phyloP scores from a whole-genome alignment of 2,888 invertebrate genomes.

The Pantelozetes paolii region DNA sequence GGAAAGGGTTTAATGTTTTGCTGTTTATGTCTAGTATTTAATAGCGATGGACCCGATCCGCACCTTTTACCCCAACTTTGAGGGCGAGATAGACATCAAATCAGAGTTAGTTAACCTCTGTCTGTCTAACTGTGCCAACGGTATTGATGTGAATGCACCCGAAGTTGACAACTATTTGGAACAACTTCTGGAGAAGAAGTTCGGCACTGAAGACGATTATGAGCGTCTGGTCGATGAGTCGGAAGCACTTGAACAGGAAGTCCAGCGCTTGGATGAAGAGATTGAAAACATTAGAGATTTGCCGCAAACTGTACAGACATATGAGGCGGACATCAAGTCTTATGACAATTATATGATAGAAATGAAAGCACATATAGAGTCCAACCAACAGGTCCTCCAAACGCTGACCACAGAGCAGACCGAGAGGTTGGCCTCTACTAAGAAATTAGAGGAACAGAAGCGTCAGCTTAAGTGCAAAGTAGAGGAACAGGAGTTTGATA shows the following conservation, averaged over 20 bases:
- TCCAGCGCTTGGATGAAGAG: conserved; percentile 29
- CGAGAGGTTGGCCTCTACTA: not conserved
- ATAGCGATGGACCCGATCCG: not conserved
- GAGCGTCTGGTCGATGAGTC: conserved; percentile 8
- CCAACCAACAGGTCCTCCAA: not conserved
- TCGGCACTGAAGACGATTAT: conserved; percentile 35
- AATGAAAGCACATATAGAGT: not conserved
- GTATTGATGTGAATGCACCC: not conserved
- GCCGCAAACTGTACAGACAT: conserved; percentile 21
- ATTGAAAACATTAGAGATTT: conserved; percentile 2
- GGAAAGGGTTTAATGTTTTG: not conserved
- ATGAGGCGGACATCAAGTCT: not conserved
- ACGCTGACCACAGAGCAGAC: not conserved
- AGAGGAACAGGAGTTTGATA: conserved; percentile 29
- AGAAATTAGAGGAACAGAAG: conserved; percentile 11
- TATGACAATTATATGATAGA: not conserved
- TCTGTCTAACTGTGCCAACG: not conserved
- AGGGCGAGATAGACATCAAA: conserved; percentile 29
- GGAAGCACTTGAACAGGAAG: not conserved
- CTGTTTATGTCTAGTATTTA: not conserved
- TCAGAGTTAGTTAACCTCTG: conserved; percentile 2
- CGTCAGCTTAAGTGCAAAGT: not conserved
- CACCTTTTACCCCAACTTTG: conserved; percentile 3
- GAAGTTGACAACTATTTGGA: not conserved
- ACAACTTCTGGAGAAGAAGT: conserved; percentile 12